Conservation (phyloP, 2,113 vertebrate genomes). For the Haliaeetus leucogaster region DNA sequence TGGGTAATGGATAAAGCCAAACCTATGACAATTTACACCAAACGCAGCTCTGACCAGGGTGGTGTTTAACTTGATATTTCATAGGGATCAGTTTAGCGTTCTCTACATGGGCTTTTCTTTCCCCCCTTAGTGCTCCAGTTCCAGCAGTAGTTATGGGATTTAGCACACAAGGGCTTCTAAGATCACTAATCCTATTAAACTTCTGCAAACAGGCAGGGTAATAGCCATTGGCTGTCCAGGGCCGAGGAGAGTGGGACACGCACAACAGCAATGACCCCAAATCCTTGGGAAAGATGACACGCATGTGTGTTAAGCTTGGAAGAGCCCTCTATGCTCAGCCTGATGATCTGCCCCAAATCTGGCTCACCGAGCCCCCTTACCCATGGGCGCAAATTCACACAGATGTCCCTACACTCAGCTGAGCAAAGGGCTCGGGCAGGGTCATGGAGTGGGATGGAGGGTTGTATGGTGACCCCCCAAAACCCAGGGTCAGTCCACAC, state of each 20-base stretch:
- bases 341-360: accelerated
- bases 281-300: accelerated
- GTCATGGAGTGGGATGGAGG: accelerated
- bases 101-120: not conserved
- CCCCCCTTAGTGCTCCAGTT: accelerated
- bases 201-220: not conserved
- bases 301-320: accelerated
- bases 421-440: accelerated
- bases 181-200: slow-evolving; percentile 1
- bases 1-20: not conserved
- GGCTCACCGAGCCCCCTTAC: accelerated
- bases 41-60: accelerated
- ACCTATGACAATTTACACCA: accelerated
- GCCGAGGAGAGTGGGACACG: not conserved
- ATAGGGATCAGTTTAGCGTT: accelerated
- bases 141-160: not conserved
- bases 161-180: not conserved
- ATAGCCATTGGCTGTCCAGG: not conserved
- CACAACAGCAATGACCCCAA: accelerated
- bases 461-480: not conserved
- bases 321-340: accelerated
- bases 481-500: not conserved
- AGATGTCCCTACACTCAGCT: accelerated
- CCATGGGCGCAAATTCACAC: accelerated
- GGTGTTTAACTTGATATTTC: not conserved